Percentiles rank a stretch among this genome's conserved stretches.
Conservation (phyloP, 2,113 vertebrate genomes). For the Gavia stellata region DNA sequence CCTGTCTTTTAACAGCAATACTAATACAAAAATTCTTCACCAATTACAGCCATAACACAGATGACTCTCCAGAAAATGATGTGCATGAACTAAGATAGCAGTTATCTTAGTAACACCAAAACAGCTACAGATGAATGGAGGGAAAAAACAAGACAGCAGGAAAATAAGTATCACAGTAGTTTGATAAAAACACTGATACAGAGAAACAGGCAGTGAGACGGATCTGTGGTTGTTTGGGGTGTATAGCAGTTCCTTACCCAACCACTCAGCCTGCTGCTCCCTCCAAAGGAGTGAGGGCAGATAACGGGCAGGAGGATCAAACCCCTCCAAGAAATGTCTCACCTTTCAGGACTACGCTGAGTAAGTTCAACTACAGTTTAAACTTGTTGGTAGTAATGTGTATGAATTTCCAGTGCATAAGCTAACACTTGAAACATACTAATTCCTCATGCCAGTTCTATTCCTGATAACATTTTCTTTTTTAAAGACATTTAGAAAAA, state of each 20-base stretch:
- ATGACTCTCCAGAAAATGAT: not conserved
- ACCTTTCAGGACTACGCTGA: not conserved
- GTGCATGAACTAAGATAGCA: not conserved
- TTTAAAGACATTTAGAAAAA: not conserved
- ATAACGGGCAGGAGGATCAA: not conserved
- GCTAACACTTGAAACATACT: not conserved
- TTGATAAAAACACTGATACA: not conserved
- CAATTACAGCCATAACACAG: not conserved
- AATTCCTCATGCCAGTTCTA: not conserved
- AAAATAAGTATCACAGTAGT: not conserved
- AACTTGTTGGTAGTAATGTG: not conserved
- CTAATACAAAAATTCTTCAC: not conserved
- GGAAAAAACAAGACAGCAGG: not conserved
- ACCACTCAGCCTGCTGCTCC: not conserved
- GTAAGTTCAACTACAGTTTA: not conserved
- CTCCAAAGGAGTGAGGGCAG: not conserved
- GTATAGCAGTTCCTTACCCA: not conserved
- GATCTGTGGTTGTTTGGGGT: not conserved
- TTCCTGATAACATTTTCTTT: not conserved
- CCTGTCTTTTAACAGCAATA: not conserved
- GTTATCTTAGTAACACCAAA: not conserved
- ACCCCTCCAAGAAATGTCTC: not conserved
- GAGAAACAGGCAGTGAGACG: not conserved
- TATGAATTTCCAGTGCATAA: slow-evolving; percentile 15
- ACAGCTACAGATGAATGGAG: not conserved